Percentiles rank a stretch among this genome's conserved stretches.
These are phyloP conservation scores for Aricia agestis DNA, from an alignment of 1,140 invertebrate species.

Conservation along the genomic window DNA sequence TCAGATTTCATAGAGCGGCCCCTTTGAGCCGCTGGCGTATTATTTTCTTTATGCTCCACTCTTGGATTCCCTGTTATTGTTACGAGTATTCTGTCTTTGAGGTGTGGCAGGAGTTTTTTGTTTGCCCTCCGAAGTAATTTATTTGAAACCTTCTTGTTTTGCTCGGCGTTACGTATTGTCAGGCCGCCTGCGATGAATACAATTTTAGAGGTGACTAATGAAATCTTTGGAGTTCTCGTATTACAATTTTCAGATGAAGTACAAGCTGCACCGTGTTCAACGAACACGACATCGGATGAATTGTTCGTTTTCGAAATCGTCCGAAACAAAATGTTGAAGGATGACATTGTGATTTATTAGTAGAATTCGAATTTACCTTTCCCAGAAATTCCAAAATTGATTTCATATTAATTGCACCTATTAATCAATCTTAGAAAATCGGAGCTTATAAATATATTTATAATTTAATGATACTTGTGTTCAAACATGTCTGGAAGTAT, in stretches of 20 bases:
- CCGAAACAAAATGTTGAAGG: neutral
- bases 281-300: neutral
- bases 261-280: neutral
- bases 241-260: neutral
- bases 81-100: constrained; percentile 68
- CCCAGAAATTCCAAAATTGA: neutral
- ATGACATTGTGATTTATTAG: neutral
- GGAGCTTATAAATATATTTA: constrained; percentile 2
- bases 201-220: constrained; percentile 42
- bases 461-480: constrained; percentile 8
- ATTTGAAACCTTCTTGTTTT: constrained; percentile 66
- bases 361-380: neutral
- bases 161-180: constrained; percentile 56
- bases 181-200: constrained; percentile 46
- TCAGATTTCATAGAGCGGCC: constrained; percentile 52
- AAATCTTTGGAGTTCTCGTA: constrained; percentile 36
- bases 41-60: constrained; percentile 59
- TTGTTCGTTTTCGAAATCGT: neutral
- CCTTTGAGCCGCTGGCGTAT: constrained; percentile 46
- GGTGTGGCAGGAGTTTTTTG: constrained; percentile 62
- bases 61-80: constrained; percentile 61
- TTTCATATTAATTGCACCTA: neutral
- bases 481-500: neutral
- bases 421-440: neutral
- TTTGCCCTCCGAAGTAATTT: constrained; percentile 61